Conservation (phyloP, 2,797 vertebrate species). For the Sus cebifrons region DNA sequence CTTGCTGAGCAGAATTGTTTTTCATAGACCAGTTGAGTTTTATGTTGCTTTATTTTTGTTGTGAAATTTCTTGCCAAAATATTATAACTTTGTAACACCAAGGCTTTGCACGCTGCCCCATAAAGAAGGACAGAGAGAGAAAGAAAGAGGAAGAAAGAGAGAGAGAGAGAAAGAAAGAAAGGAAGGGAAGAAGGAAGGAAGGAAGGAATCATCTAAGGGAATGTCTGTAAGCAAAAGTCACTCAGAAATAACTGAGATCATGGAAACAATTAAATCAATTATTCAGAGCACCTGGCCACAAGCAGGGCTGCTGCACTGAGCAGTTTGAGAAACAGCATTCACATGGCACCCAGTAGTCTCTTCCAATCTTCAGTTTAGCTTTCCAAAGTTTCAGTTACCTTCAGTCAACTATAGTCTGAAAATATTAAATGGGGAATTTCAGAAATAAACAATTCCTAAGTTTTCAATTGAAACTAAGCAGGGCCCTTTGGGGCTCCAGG, state of each 20-base stretch:
- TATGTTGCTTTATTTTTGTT: conserved; percentile 65
- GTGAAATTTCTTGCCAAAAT: conserved; percentile 63
- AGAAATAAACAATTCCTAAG: neutral
- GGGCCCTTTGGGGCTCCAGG: too few species aligned
- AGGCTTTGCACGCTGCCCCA: neutral
- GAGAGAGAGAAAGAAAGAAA: too few species aligned
- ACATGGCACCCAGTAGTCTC: neutral
- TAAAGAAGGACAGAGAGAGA: too few species aligned
- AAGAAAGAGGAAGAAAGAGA: neutral
- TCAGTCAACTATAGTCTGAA: neutral
- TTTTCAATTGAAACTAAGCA: neutral
- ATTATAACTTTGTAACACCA: conserved; percentile 29
- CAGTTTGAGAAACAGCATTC: neutral
- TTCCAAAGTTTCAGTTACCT: neutral
- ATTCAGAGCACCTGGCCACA: neutral
- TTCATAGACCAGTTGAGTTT: conserved; percentile 54
- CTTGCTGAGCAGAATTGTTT: conserved; percentile 58
- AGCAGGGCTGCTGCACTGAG: neutral
- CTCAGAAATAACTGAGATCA: neutral
- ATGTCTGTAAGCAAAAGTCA: neutral
- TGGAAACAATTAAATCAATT: neutral
- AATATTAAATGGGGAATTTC: neutral
- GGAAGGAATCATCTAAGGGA: neutral
- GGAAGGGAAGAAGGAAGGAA: too few species aligned
- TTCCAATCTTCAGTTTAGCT: neutral